phyloP scores from a whole-genome alignment of 2,888 invertebrate genomes.

The Colletes collaris region DNA sequence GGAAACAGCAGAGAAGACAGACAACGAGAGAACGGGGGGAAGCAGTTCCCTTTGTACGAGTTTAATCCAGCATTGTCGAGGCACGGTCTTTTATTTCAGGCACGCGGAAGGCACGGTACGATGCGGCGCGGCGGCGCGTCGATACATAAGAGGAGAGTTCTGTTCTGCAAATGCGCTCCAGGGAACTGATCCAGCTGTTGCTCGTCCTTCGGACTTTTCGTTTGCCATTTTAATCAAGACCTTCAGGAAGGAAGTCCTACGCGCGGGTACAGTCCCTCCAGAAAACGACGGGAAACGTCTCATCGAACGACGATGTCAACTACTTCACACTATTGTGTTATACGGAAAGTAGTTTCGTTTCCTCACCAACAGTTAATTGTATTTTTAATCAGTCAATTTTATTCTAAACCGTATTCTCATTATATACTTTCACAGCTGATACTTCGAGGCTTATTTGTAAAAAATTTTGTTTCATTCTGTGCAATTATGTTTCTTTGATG shows the following conservation, averaged over 20 bases:
- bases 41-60: conserved; percentile 78
- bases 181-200: conserved; percentile 83
- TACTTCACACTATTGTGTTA: too few species aligned
- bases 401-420: too few species aligned
- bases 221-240: conserved; percentile 83
- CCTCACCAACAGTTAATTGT: too few species aligned
- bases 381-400: too few species aligned
- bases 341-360: too few species aligned
- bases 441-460: too few species aligned
- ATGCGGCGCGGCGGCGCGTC: conserved; percentile 73
- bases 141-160: conserved; percentile 82
- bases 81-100: conserved; percentile 80
- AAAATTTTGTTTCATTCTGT: too few species aligned
- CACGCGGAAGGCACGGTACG: conserved; percentile 65
- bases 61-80: conserved; percentile 79
- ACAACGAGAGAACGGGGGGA: conserved; percentile 64
- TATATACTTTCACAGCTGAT: too few species aligned
- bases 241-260: conserved; percentile 80
- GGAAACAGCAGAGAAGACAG: conserved; percentile 49
- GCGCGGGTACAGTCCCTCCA: conserved; percentile 74
- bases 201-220: conserved; percentile 76
- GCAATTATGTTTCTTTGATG: too few species aligned
- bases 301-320: neutral
- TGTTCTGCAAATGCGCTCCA: conserved; percentile 82
- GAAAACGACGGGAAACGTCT: conserved; percentile 8